Evolutionary conservation across 2,888 invertebrate genomes (phyloP).

Genomic region (Ellobium chinense): DNA sequence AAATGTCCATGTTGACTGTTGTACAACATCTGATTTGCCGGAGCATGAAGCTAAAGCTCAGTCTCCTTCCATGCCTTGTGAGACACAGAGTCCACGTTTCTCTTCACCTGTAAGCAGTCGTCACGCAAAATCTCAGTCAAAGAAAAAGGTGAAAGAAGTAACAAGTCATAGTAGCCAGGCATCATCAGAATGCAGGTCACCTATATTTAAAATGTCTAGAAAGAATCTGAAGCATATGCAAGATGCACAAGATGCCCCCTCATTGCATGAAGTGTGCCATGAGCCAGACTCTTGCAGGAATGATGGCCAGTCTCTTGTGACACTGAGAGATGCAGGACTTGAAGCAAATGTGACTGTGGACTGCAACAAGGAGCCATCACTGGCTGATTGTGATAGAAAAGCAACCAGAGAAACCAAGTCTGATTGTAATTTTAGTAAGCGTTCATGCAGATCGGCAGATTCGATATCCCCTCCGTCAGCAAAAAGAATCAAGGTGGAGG

Average conservation of each 20-base stretch:
- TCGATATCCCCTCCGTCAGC: background rate
- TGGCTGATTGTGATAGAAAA: background rate
- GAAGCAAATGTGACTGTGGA: background rate
- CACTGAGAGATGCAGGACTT: slow-evolving; percentile 7
- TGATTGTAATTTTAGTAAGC: background rate
- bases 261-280: background rate
- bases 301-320: background rate
- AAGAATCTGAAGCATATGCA: background rate
- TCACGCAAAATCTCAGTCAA: background rate
- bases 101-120: background rate
- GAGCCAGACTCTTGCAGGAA: background rate
- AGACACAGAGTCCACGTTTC: slow-evolving; percentile 11
- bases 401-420: background rate
- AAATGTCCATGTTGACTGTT: too few species aligned
- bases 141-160: background rate
- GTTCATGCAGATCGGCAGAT: background rate
- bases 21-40: too few species aligned
- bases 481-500: slow-evolving; percentile 59
- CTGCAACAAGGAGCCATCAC: background rate
- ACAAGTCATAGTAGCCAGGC: background rate
- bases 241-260: background rate
- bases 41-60: background rate
- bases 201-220: background rate
- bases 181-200: background rate
- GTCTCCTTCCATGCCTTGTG: background rate